Evolutionary conservation across 2,888 invertebrate species (phyloP).

Genomic region (Drosophila robusta): DNA sequence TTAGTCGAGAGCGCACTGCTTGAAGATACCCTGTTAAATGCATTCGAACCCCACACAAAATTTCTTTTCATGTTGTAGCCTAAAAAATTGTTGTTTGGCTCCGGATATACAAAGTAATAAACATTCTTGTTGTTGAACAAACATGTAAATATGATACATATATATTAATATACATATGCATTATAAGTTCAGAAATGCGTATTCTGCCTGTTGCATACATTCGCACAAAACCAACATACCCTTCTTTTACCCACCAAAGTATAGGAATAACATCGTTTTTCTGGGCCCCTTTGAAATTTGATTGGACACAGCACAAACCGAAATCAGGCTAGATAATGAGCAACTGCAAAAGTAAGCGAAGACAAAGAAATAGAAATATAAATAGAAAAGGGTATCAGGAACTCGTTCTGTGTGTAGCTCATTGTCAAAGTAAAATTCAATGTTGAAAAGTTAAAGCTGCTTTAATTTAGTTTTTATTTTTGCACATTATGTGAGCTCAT

Average conservation of each 20-base stretch:
- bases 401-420: slow-evolving; percentile 3
- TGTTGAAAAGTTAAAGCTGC: slow-evolving; percentile 28
- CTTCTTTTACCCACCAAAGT: too few relatives aligned
- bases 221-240: too few relatives aligned
- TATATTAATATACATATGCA: too few relatives aligned
- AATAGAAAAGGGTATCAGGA: background rate
- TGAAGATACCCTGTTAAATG: background rate
- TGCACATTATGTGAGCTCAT: slow-evolving; percentile 66
- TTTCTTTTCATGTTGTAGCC: too few relatives aligned
- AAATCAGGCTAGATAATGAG: slow-evolving; percentile 33
- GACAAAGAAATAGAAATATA: background rate
- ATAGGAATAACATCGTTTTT: slow-evolving; percentile 6
- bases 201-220: too few relatives aligned
- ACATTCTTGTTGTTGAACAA: too few relatives aligned
- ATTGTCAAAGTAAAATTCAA: slow-evolving; percentile 19
- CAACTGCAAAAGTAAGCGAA: slow-evolving; percentile 9
- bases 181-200: too few relatives aligned
- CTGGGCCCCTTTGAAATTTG: slow-evolving; percentile 20
- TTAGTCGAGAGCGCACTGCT: background rate
- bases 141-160: too few relatives aligned
- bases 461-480: slow-evolving; percentile 62
- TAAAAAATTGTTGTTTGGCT: too few relatives aligned
- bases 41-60: too few relatives aligned
- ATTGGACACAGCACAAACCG: slow-evolving; percentile 19
- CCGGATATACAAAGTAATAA: too few relatives aligned